Base-by-base conservation (phyloP, 2,797 vertebrate species). In the Iguana delicatissima region DNA sequence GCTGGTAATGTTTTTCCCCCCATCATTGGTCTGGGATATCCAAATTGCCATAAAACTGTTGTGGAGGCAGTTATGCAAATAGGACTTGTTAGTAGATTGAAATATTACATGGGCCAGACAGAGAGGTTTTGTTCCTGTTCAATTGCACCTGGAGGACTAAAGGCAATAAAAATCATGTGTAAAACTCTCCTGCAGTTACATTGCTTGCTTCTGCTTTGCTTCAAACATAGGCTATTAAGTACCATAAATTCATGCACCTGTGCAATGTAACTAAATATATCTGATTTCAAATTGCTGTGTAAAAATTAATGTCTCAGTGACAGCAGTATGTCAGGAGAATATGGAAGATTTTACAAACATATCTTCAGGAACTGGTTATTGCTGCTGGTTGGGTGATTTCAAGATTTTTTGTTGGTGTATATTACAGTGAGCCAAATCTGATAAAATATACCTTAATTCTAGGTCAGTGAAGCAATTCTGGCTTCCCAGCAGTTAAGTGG, bases 381-480 rank as follows among this genome's bases (percentile, higher is more conserved):
- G 93, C 91, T 92, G 88, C 88, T 8, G 55, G n/a, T 77, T 89
- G 88, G 4, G 13, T 89, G 16, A 73, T 89, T 77, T 92, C 16
- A 42, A 46, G 42, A 84, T 92, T 95, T 89, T 57, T 93, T 85
- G 64, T 64, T 57, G 85, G 0, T 83, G 2, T 84, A 93, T 87
- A 86, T 83, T 85, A 7, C 67, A 46, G 6, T 88, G 84, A 93
- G 85, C 1, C 10, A 59, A 64, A 92, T 91, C 52, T 83, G 9
- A 95, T 91, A 72, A 92, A 80, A 89, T 42, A 72, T 91, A 88
- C 82, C 55, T 94, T 94, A 50, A 95, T 96, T 95, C 89, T 94
- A 98, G 98, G 96, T 96, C 91, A 96, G 94, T 89, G 93, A 97
- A 94, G 96, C 96, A 87, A 92, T 93, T 35, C 86, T 96, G 88